These are phyloP conservation scores for Enteromius anoplus DNA, from an alignment of 2,797 vertebrate genomes.

Conservation along the genomic window DNA sequence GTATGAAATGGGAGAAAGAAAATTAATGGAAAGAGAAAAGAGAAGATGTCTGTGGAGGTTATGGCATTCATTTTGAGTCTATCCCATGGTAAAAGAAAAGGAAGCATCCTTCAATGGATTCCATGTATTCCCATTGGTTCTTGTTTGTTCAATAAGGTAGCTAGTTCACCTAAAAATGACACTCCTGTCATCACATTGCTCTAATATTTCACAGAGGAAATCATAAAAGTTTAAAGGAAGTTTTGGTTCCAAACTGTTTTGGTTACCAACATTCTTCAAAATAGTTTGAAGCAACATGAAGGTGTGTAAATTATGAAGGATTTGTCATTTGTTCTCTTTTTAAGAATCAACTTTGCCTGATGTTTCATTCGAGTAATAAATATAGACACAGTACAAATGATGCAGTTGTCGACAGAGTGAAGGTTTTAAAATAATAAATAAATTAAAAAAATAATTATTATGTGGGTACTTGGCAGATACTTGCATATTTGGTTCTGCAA, in stretches of 20 bases:
- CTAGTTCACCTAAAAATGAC: neutral
- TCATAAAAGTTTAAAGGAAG: too few species aligned
- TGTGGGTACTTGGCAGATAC: neutral
- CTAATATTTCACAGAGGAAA: too few species aligned
- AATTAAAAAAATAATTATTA: neutral
- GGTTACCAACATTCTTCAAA: neutral
- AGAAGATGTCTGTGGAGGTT: conserved; percentile 9
- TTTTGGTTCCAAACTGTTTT: neutral
- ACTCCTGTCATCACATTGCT: neutral
- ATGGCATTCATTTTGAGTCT: neutral
- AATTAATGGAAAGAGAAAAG: conserved; percentile 63
- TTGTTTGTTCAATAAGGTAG: neutral
- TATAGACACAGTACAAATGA: neutral
- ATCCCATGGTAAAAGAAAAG: neutral
- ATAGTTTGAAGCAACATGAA: neutral
- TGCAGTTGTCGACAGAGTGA: neutral
- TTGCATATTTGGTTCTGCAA: neutral
- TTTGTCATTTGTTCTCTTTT: neutral
- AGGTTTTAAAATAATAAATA: neutral
- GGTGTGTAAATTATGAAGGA: neutral
- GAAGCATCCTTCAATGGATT: neutral
- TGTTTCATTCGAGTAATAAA: neutral
- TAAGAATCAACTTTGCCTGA: neutral
- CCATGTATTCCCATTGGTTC: neutral
- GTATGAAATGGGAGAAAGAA: conserved; percentile 48